Conservation (phyloP, 2,113 vertebrate species). For the Amblyornis subalaris region DNA sequence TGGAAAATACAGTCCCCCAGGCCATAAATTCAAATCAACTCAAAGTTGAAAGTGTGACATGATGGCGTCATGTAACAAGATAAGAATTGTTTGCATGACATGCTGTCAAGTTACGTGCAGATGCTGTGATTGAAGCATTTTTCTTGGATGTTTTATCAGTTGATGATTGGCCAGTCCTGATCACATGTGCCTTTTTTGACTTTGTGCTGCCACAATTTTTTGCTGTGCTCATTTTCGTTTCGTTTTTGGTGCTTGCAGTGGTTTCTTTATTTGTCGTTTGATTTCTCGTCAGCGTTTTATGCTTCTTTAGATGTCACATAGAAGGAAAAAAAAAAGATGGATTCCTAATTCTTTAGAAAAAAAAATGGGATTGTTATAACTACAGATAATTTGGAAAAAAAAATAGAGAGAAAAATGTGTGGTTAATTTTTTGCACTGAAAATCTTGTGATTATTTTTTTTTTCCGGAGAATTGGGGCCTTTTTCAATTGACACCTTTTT, state of each 20-base stretch:
- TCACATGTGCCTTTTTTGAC: slow-evolving; percentile 84
- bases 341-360: slow-evolving; percentile 71
- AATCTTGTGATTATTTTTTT: slow-evolving; percentile 78
- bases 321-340: slow-evolving; percentile 76
- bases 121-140: slow-evolving; percentile 86
- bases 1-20: slow-evolving; percentile 83
- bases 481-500: slow-evolving; percentile 81
- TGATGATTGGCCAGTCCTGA: slow-evolving; percentile 85
- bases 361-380: slow-evolving; percentile 72
- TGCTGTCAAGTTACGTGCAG: slow-evolving; percentile 85
- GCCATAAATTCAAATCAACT: slow-evolving; percentile 86
- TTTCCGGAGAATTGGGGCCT: slow-evolving; percentile 80
- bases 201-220: slow-evolving; percentile 83
- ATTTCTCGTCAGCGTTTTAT: slow-evolving; percentile 81
- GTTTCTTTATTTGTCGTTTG: slow-evolving; percentile 81
- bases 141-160: slow-evolving; percentile 85
- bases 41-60: slow-evolving; percentile 85
- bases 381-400: slow-evolving; percentile 65
- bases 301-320: slow-evolving; percentile 83
- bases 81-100: slow-evolving; percentile 86
- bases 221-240: slow-evolving; percentile 84
- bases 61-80: slow-evolving; percentile 86
- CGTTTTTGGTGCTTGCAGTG: slow-evolving; percentile 82
- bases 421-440: slow-evolving; percentile 81
- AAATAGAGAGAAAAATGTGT: slow-evolving; percentile 62